Conservation (phyloP, 2,797 vertebrate genomes). For the Sciurus vulgaris region DNA sequence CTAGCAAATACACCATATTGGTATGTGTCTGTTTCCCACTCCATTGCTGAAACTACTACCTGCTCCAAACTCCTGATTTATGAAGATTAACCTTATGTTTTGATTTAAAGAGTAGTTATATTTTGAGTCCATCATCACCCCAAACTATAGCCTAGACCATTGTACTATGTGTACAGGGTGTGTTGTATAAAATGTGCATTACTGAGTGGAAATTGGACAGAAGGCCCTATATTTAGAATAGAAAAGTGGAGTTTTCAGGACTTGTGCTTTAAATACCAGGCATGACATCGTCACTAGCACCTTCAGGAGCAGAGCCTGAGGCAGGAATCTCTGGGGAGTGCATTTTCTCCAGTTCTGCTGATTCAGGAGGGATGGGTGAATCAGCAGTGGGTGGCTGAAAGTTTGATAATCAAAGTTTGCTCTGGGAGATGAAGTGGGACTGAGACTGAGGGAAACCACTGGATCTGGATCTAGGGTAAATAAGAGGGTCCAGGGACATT, state of each 20-base stretch:
- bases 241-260: background rate
- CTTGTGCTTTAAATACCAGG: background rate
- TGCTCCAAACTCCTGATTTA: background rate
- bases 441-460: background rate
- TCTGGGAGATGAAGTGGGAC: background rate
- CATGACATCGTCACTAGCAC: background rate
- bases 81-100: background rate
- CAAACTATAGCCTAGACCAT: background rate
- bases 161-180: background rate
- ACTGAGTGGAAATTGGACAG: background rate
- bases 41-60: background rate
- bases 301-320: background rate
- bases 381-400: background rate
- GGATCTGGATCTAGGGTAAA: conserved; percentile 46
- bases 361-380: conserved; percentile 66
- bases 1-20: background rate
- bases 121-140: accelerated
- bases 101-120: conserved; percentile 13
- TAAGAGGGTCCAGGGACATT: background rate
- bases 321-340: background rate
- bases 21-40: background rate
- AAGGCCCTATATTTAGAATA: background rate
- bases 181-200: background rate
- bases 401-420: background rate
- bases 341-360: conserved; percentile 26